Evolutionary conservation across 1,140 invertebrate species (phyloP), one percentile per base, ranked within the genome.

Genomic region (Artemia franciscana): DNA sequence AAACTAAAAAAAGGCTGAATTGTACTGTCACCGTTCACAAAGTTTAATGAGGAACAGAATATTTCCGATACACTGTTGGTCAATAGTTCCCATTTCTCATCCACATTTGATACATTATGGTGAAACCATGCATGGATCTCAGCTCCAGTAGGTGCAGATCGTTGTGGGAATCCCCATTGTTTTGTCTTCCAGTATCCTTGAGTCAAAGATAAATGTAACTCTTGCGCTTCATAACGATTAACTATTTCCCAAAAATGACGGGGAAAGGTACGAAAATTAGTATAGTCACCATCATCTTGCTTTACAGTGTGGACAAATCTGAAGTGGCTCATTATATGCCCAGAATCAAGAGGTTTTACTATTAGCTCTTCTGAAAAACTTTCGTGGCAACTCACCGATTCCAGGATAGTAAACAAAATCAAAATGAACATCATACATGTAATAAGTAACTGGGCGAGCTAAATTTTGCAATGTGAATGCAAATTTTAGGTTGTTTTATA

Each of bases 41-140:
- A 95, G 76, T 96, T 97, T 5, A 98, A 75, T 1, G 93, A 97
- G 23, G 91, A 88, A 79, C 94, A 98, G 58, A 97, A 81, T 2
- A 96, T 78, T 4, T 93, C 93, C 27, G 91, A 91, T 24, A 98
- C 76, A 0, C 89, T 84, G 71, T 89, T 87, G 59, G 86, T 86
- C 30, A 97, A 72, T 65, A 85, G 82, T 67, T 82, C 82, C 93
- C 93, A 97, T 66, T 85, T 82, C 61, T 79, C 75, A 70, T 94
- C 81, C 18, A 94, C 79, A 65, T 74, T 75, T 62, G 60, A 71
- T 66, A 57, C 72, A 59, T 75, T 71, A 26, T 76, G 72, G 64
- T 80, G 78, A 73, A 98, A 96, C 90, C 91, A 94, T 1, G 85
- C 88, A 79, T 84, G 89, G 0, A 97, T 75, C 75, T 96, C 89